Conservation (phyloP, 1,140 invertebrate genomes). For the Drosophila albomicans region DNA sequence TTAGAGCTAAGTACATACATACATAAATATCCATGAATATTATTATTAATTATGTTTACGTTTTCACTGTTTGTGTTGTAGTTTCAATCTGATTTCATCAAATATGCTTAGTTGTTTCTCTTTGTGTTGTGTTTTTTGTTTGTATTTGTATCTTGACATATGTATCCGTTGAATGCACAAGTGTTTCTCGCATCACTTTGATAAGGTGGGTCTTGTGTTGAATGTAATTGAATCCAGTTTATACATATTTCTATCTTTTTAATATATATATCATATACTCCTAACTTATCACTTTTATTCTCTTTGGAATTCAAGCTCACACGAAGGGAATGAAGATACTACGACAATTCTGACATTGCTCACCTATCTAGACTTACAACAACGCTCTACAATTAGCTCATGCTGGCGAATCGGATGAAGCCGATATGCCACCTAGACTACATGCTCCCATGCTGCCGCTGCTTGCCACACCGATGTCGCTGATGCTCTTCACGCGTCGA, state of each 20-base stretch:
- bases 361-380: not conserved
- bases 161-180: slow-evolving; percentile 54
- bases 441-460: slow-evolving; percentile 77
- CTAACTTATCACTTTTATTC: slow-evolving; percentile 44
- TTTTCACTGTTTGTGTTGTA: slow-evolving; percentile 24
- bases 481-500: slow-evolving; percentile 89
- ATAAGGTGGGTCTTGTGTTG: slow-evolving; percentile 43
- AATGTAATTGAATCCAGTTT: slow-evolving; percentile 28
- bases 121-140: slow-evolving; percentile 28
- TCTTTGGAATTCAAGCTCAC: slow-evolving; percentile 59
- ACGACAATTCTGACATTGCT: not conserved
- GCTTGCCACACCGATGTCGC: slow-evolving; percentile 88
- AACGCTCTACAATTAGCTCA: slow-evolving; percentile 21
- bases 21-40: slow-evolving; percentile 33
- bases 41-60: slow-evolving; percentile 18
- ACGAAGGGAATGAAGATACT: not conserved
- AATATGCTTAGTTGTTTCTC: slow-evolving; percentile 54
- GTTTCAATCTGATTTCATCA: slow-evolving; percentile 74
- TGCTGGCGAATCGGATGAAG: slow-evolving; percentile 74
- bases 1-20: slow-evolving; percentile 37
- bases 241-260: slow-evolving; percentile 9
- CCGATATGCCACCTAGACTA: slow-evolving; percentile 83
- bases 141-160: slow-evolving; percentile 63
- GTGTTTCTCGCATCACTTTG: slow-evolving; percentile 19
- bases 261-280: slow-evolving; percentile 11